phyloP scores from a whole-genome alignment of 2,888 invertebrate species.

The Tenthredo amoena region DNA sequence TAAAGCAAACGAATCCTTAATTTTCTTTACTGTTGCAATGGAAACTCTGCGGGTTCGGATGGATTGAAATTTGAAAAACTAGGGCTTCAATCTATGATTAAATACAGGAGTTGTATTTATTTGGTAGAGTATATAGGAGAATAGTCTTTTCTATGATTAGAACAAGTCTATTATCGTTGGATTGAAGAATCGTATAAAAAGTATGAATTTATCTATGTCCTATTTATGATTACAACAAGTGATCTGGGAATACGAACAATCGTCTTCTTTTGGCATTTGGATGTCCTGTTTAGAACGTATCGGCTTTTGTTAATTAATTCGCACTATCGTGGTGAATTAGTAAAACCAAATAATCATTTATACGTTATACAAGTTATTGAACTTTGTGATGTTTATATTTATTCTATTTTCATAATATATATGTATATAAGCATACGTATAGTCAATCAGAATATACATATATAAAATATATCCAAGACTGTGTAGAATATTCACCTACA shows the following conservation, averaged over 20 bases:
- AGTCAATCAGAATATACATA: conserved; percentile 10
- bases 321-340: neutral
- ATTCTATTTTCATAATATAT: neutral
- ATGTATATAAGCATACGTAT: neutral
- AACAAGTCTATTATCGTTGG: conserved; percentile 10
- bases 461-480: conserved; percentile 8
- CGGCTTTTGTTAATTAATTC: neutral
- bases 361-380: neutral
- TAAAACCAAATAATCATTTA: neutral
- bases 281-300: neutral
- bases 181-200: conserved; percentile 11
- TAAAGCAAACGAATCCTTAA: no score
- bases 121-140: neutral
- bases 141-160: neutral
- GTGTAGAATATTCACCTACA: neutral
- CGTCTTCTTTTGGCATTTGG: neutral
- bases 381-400: conserved; percentile 12
- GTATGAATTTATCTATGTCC: neutral
- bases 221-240: neutral
- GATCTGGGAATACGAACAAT: neutral
- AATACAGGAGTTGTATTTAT: neutral
- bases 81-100: neutral
- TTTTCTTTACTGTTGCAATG: neutral
- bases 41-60: neutral
- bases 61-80: neutral